Conservation (phyloP, 2,888 invertebrate genomes). For the Heliconius cydno region DNA sequence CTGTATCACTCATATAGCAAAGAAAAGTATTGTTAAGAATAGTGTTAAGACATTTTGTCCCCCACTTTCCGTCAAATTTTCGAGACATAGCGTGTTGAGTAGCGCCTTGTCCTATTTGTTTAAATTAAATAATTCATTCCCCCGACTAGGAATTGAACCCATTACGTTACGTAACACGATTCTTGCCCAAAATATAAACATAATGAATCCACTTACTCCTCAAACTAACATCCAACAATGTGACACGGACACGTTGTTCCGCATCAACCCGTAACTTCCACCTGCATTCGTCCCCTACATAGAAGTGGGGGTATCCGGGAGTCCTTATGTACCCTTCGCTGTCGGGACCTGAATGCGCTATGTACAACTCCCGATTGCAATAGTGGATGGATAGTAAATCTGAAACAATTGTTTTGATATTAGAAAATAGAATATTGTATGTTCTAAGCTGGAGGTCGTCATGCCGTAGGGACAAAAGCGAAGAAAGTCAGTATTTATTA, state of each 20-base stretch:
- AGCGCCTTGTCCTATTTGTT: too few relatives aligned
- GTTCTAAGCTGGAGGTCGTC: too few relatives aligned
- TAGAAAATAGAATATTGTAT: neutral
- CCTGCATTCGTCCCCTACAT: constrained; percentile 87
- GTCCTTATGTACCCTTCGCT: constrained; percentile 87
- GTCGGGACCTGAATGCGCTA: constrained; percentile 67
- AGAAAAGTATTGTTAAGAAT: too few relatives aligned
- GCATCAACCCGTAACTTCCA: constrained; percentile 86
- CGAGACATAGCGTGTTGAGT: too few relatives aligned
- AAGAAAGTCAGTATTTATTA: neutral
- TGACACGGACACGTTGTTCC: constrained; percentile 85
- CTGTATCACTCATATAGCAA: too few relatives aligned
- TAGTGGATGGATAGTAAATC: constrained; percentile 81
- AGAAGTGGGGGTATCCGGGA: constrained; percentile 90
- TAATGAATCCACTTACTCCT: constrained; percentile 80
- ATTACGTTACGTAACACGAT: too few relatives aligned
- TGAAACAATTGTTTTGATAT: constrained; percentile 56
- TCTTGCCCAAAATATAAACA: neutral
- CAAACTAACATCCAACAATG: constrained; percentile 87
- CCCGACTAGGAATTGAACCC: too few relatives aligned
- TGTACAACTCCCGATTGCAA: constrained; percentile 80
- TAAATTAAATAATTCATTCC: too few relatives aligned
- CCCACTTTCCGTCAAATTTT: too few relatives aligned
- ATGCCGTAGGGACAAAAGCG: too few relatives aligned
- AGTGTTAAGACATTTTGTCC: too few relatives aligned